These are phyloP conservation scores for Liparis tanakae DNA, from an alignment of 2,797 vertebrate genomes.

Conservation along the genomic window DNA sequence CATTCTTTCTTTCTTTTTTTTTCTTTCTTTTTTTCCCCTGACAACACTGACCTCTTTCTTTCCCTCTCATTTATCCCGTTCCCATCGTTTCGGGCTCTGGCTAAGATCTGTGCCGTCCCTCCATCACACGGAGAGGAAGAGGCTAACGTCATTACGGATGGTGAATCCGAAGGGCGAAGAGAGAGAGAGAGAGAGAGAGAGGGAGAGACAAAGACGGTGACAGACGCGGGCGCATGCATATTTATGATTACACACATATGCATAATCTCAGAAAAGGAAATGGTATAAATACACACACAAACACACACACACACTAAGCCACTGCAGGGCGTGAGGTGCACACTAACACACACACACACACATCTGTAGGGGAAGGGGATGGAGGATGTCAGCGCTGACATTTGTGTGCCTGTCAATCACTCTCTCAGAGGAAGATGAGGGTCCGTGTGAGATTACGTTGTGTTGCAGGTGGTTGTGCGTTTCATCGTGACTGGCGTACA, in stretches of 20 bases:
- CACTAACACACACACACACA: constrained; percentile 8
- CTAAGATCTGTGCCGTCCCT: constrained; percentile 59
- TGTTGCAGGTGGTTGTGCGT: constrained; percentile 7
- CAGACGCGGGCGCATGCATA: constrained; percentile 72
- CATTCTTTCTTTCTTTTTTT: constrained; percentile 36
- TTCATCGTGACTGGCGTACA: constrained; percentile 11
- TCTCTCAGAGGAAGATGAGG: constrained; percentile 19
- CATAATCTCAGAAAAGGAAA: constrained; percentile 71
- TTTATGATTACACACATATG: constrained; percentile 79
- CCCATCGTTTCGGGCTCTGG: constrained; percentile 61
- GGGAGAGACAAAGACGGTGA: constrained; percentile 73
- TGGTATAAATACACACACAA: constrained; percentile 44
- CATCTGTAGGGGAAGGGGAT: constrained; percentile 41
- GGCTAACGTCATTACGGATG: constrained; percentile 67
- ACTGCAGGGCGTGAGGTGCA: constrained; percentile 33
- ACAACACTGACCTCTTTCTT: constrained; percentile 74
- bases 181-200: constrained; percentile 68
- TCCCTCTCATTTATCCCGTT: constrained; percentile 69
- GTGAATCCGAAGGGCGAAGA: constrained; percentile 55
- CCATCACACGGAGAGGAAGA: constrained; percentile 45
- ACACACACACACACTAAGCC: constrained; percentile 39
- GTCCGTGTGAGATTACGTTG: constrained; percentile 32
- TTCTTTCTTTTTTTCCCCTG: constrained; percentile 25
- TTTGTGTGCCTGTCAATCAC: constrained; percentile 47
- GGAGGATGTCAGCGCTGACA: constrained; percentile 43